These are phyloP conservation scores for Podiceps cristatus DNA, from an alignment of 2,113 vertebrate species.

Conservation along the genomic window DNA sequence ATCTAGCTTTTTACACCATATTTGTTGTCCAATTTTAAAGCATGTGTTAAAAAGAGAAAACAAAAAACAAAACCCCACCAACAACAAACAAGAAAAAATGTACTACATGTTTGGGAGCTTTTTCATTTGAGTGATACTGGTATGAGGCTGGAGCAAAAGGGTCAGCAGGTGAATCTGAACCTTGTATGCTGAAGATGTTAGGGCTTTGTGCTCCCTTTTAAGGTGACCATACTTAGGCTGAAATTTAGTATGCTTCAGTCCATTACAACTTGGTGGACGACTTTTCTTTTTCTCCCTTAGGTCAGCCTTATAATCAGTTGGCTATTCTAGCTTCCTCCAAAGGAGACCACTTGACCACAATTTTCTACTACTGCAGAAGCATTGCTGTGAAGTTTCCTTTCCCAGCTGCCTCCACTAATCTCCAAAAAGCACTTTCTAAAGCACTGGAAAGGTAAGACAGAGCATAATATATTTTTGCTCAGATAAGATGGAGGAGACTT, in stretches of 20 bases:
- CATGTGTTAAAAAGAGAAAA: no score
- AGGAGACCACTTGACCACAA: conserved; percentile 98
- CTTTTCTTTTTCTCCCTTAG: conserved; percentile 70
- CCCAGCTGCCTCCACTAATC: conserved; percentile 97
- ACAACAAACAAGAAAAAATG: not conserved
- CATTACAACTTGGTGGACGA: not conserved
- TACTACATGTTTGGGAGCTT: not conserved
- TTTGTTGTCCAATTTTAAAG: no score
- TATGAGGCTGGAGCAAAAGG: not conserved
- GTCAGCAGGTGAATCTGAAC: not conserved
- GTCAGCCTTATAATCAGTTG: conserved; percentile 99
- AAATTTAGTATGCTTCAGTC: not conserved
- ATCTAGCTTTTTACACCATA: not conserved
- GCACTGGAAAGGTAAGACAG: conserved; percentile 92
- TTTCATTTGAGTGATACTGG: not conserved
- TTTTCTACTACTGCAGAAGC: conserved; percentile 99
- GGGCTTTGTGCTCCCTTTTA: not conserved
- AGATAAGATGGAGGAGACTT: not conserved
- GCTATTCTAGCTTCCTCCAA: conserved; percentile 99
- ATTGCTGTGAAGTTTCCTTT: conserved; percentile 99
- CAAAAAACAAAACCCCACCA: no score
- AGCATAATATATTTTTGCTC: not conserved
- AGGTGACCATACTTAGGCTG: not conserved
- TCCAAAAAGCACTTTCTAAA: conserved; percentile 99
- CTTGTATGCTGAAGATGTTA: not conserved